These are phyloP conservation scores for Pluvialis apricaria DNA, from an alignment of 2,113 vertebrate species.

Conservation along the genomic window DNA sequence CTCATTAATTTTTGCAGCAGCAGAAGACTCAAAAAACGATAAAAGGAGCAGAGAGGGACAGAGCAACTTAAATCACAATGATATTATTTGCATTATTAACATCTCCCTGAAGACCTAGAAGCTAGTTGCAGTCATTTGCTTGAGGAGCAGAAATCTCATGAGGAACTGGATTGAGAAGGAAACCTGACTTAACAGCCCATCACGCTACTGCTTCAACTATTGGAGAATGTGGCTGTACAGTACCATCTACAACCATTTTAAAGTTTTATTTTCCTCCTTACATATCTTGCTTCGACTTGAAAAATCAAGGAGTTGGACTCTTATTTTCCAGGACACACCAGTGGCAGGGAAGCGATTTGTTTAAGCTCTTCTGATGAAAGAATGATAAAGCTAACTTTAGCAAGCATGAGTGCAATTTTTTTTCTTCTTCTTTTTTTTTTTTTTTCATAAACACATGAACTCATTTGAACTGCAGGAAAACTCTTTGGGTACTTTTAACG, in stretches of 20 bases:
- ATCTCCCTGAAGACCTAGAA: not conserved
- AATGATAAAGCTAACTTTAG: not conserved
- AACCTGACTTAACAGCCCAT: not conserved
- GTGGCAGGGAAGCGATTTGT: not conserved
- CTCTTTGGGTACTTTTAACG: not conserved
- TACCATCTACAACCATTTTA: not conserved
- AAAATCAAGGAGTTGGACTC: not conserved
- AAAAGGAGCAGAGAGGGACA: not conserved
- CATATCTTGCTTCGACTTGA: not conserved
- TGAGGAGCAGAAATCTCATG: not conserved
- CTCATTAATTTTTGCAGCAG: not conserved
- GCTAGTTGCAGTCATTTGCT: not conserved
- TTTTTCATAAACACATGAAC: too few species aligned
- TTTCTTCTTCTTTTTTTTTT: too few species aligned
- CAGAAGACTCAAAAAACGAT: not conserved
- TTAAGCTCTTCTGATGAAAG: not conserved
- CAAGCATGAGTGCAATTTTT: not conserved
- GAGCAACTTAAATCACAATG: not conserved
- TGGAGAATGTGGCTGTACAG: not conserved
- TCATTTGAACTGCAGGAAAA: not conserved
- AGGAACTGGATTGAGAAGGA: not conserved
- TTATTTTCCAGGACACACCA: fast-evolving
- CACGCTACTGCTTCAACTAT: not conserved
- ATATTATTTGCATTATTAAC: not conserved
- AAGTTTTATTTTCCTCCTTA: not conserved